Evolutionary conservation across 2,888 invertebrate genomes (phyloP), one percentile per base, ranked within the genome.

Genomic region (Plebejus melissa): DNA sequence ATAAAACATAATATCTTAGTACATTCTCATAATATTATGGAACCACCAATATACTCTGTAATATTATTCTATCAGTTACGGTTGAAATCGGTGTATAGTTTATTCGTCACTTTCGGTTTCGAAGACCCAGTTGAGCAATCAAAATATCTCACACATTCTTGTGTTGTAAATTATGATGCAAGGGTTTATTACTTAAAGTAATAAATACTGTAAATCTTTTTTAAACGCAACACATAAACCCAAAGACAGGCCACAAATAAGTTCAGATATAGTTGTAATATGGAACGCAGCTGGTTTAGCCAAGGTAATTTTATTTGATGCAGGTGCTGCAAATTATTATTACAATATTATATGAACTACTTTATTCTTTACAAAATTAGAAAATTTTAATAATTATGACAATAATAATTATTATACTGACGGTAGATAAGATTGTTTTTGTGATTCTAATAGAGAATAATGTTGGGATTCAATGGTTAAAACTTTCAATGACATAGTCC

Each of bases 131-230:
- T 46, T 41, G 41, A 71, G 65, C 22, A 46, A 71, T 71, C n/a
- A 71, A 71, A 71, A 22, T 71, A 71, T 46, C 41, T 71, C 13
- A 46, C 11, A 71, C 71, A 50, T 46, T 41, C 41, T 60, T 28
- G 60, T 28, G 28, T 60, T 28, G 28, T 54, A 54, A 54, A 54
- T 16, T 54, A 54, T 38, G n/a, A 36, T 69, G n/a, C n/a, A 69
- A 22, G 11, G 28, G 60, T 28, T 28, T 28, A 22, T 60, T 69
- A 69, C 38, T 38, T n/a, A 6, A 38, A 38, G 38, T 36, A 36
- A 38, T 69, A 69, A 69, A 69, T 69, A 38, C 36, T 16, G 28
- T 69, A 69, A 32, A 69, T 69, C 13, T 6, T 69, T 13, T 32
- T 28, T 58, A 22, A 58, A 22, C 22, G 7, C 28, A 28, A 4